Conservation (phyloP, 2,113 vertebrate species). For the Polypterus senegalus region DNA sequence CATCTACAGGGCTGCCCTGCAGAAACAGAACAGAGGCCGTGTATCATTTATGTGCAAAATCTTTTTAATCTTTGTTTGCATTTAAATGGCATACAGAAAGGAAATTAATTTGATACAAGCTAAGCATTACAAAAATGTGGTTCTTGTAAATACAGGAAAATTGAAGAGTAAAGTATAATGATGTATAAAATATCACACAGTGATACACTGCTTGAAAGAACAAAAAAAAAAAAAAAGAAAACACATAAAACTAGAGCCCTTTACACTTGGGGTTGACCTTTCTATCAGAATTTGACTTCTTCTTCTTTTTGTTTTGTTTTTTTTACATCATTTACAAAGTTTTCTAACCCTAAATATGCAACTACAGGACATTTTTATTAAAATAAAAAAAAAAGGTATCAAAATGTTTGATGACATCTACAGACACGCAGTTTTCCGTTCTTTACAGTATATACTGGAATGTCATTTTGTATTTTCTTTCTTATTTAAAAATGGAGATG, state of each 20-base stretch:
- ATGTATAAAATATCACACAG: constrained; percentile 81
- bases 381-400: no score
- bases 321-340: constrained; percentile 51
- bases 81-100: constrained; percentile 49
- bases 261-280: constrained; percentile 54
- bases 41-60: no score
- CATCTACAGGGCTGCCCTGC: no score
- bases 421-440: no score
- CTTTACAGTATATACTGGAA: no score
- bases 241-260: constrained; percentile 37
- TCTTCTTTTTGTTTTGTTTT: constrained; percentile 4
- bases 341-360: constrained; percentile 43
- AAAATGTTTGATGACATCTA: no score
- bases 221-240: constrained; percentile 43
- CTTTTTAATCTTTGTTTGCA: constrained; percentile 20
- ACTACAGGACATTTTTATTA: no score
- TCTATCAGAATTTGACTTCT: constrained; percentile 12
- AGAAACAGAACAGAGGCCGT: no score
- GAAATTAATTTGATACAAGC: constrained; percentile 49
- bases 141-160: constrained; percentile 50
- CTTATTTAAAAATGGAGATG: no score
- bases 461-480: no score
- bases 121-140: constrained; percentile 50
- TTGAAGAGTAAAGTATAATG: constrained; percentile 51
- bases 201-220: constrained; percentile 70